A percentile compares a stretch with the other conserved stretches of the same genome.
phyloP scores from a whole-genome alignment of 1,140 invertebrate species.

The Leptoteleia sp. region DNA sequence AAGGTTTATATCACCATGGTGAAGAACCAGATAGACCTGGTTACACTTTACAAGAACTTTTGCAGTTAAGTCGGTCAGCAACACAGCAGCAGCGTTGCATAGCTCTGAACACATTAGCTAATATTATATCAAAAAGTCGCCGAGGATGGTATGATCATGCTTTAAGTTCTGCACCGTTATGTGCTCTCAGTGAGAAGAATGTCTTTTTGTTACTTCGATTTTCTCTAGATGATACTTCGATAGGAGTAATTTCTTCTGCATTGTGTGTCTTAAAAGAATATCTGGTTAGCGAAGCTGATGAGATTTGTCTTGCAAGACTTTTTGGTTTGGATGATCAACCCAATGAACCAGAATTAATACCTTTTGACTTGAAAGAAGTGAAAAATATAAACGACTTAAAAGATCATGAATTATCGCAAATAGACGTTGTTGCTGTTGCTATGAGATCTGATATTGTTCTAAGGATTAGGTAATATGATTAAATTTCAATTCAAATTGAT shows the following conservation, averaged over 20 bases:
- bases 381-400: conserved; percentile 87
- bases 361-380: conserved; percentile 84
- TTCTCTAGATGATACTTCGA: conserved; percentile 91
- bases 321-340: conserved; percentile 83
- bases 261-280: conserved; percentile 88
- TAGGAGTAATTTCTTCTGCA: conserved; percentile 86
- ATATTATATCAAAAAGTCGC: conserved; percentile 88
- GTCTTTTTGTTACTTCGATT: conserved; percentile 91
- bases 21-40: conserved; percentile 94
- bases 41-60: conserved; percentile 92
- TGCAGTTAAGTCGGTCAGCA: conserved; percentile 87
- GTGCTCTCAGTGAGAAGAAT: conserved; percentile 82
- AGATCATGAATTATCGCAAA: conserved; percentile 91
- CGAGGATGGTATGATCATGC: conserved; percentile 87
- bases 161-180: conserved; percentile 81
- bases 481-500: too few relatives aligned
- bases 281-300: conserved; percentile 88
- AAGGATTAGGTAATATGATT: conserved; percentile 83
- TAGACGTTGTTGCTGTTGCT: conserved; percentile 87
- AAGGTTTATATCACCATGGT: conserved; percentile 93
- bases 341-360: conserved; percentile 77
- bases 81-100: conserved; percentile 89
- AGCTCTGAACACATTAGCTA: conserved; percentile 89
- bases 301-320: conserved; percentile 87
- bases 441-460: conserved; percentile 89